Percentiles rank a stretch among this genome's conserved stretches.
Conservation (phyloP, 2,797 vertebrate genomes). For the Ctenopoma multispine region DNA sequence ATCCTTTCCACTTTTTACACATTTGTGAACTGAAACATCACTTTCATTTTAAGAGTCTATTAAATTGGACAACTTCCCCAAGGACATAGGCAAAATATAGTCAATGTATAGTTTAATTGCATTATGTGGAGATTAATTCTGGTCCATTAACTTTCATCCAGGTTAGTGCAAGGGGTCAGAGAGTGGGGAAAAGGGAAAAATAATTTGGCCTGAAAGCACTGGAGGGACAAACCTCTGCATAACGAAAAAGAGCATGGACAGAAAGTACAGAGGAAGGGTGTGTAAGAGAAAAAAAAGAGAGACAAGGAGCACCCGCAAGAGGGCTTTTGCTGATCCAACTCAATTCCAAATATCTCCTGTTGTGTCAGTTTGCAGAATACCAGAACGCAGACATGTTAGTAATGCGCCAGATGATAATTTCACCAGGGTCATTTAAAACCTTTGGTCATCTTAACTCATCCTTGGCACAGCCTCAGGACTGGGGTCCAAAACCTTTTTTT, state of each 20-base stretch:
- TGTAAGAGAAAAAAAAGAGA: constrained; percentile 25
- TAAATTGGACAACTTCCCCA: constrained; percentile 82
- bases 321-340: constrained; percentile 49
- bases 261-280: constrained; percentile 18
- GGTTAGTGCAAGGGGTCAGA: constrained; percentile 79
- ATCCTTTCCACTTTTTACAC: constrained; percentile 60
- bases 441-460: constrained; percentile 58
- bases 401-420: constrained; percentile 66
- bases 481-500: constrained; percentile 65
- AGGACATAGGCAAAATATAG: constrained; percentile 78
- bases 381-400: constrained; percentile 48
- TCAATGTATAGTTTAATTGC: constrained; percentile 86
- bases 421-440: constrained; percentile 67
- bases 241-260: constrained; percentile 20
- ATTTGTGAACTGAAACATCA: constrained; percentile 77
- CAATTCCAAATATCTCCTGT: constrained; percentile 62
- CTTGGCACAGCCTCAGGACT: constrained; percentile 61
- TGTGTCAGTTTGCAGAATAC: constrained; percentile 55
- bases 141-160: constrained; percentile 85
- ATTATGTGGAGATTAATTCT: constrained; percentile 85
- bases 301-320: not conserved
- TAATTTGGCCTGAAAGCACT: constrained; percentile 67
- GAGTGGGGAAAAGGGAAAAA: constrained; percentile 66
- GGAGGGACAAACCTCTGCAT: constrained; percentile 47
- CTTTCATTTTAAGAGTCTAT: constrained; percentile 81